A percentile compares a stretch with the other conserved stretches of the same genome.
Conservation (phyloP, 2,797 vertebrate species). For the Pyrocephalus nanus region DNA sequence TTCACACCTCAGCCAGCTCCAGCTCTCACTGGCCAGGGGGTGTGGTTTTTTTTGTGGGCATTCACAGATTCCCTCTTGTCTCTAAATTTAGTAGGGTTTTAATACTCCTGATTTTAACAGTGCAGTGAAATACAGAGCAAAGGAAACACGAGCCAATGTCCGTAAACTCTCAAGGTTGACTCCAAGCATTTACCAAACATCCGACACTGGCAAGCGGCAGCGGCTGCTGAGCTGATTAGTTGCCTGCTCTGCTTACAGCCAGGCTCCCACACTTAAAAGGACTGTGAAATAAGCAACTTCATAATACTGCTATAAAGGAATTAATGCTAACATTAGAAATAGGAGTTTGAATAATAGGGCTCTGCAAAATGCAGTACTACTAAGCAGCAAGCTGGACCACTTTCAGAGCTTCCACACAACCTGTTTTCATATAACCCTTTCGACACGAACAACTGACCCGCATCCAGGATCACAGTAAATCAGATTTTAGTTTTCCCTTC, state of each 20-base stretch:
- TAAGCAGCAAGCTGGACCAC: neutral
- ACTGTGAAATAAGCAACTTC: conserved; percentile 14
- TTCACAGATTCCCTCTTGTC: neutral
- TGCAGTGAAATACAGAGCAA: neutral
- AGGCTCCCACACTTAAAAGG: neutral
- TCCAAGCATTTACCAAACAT: neutral
- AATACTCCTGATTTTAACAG: neutral
- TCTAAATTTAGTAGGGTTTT: neutral
- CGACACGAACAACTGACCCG: neutral
- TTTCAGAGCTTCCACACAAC: neutral
- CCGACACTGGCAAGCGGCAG: neutral
- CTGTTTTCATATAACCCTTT: neutral
- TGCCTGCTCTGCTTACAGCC: neutral
- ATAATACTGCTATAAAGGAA: neutral
- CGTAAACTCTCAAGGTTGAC: neutral
- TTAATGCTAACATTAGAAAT: conserved; percentile 14
- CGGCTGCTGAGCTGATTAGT: neutral
- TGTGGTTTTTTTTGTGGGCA: neutral
- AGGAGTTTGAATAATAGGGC: neutral
- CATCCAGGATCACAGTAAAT: neutral
- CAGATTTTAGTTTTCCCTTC: neutral
- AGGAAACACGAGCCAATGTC: neutral
- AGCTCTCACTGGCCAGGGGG: neutral
- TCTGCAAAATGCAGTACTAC: neutral
- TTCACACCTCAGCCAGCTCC: neutral